These are phyloP conservation scores for Macroglossus sobrinus DNA, from an alignment of 2,113 vertebrate genomes.

Conservation along the genomic window DNA sequence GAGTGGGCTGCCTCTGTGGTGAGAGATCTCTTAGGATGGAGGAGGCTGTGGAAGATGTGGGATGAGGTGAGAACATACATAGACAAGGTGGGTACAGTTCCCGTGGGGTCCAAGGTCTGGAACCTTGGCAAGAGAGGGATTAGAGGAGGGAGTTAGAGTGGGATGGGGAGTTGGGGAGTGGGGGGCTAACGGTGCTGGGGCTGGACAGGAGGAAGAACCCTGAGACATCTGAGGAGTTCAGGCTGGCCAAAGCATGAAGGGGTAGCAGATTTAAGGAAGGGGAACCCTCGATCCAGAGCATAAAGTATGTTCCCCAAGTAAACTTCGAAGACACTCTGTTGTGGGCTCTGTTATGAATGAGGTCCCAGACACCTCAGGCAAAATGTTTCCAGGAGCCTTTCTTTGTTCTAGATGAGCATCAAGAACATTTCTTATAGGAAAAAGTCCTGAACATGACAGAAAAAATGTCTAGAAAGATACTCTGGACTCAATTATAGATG, in stretches of 20 bases:
- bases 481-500: background rate
- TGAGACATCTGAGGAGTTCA: background rate
- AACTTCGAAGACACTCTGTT: background rate
- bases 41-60: background rate
- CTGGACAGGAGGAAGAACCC: background rate
- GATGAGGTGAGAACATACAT: background rate
- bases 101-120: background rate
- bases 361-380: background rate
- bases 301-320: background rate
- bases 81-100: background rate
- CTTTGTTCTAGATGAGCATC: slow-evolving; percentile 35
- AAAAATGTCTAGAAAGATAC: background rate
- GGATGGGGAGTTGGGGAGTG: background rate
- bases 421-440: background rate
- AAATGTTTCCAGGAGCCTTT: slow-evolving; percentile 10
- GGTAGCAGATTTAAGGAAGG: background rate
- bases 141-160: slow-evolving; percentile 12
- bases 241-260: background rate
- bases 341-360: background rate
- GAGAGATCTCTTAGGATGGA: background rate
- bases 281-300: background rate
- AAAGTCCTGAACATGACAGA: slow-evolving; percentile 29
- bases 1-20: background rate
- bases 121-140: background rate
- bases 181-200: background rate